These are phyloP conservation scores for Parasteatoda lunata DNA, from an alignment of 2,888 invertebrate species.

Conservation along the genomic window DNA sequence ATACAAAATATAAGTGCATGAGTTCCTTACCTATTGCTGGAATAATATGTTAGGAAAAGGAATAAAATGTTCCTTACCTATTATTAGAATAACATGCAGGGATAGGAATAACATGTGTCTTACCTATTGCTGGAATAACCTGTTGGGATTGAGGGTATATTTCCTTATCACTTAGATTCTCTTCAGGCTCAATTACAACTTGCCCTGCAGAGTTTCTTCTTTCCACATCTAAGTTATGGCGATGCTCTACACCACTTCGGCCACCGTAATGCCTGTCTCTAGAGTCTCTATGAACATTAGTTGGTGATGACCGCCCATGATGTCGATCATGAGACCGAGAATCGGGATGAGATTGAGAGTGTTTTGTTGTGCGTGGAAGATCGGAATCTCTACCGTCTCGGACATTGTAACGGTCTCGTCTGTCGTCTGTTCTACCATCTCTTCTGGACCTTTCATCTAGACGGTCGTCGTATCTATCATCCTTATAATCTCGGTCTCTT, in stretches of 20 bases:
- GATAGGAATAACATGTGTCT: constrained; percentile 70
- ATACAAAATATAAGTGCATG: too few species aligned
- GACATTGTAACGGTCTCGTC: constrained; percentile 42
- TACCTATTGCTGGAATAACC: constrained; percentile 79
- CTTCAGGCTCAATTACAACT: constrained; percentile 84
- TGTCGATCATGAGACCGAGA: constrained; percentile 48
- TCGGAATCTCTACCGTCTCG: constrained; percentile 44
- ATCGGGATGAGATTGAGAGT: constrained; percentile 30
- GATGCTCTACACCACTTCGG: constrained; percentile 12
- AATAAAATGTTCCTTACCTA: too few species aligned
- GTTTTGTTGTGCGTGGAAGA: constrained; percentile 56
- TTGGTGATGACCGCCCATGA: constrained; percentile 53
- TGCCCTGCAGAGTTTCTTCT: constrained; percentile 74
- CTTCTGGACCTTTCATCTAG: constrained; percentile 26
- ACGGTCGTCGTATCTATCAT: constrained; percentile 19
- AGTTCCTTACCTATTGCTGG: too few species aligned
- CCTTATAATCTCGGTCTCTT: constrained; percentile 26
- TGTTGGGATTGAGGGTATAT: constrained; percentile 79
- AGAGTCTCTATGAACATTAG: constrained; percentile 39
- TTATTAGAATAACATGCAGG: too few species aligned
- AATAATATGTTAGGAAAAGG: too few species aligned
- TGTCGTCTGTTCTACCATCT: constrained; percentile 42
- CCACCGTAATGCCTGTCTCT: constrained; percentile 51
- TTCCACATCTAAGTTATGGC: constrained; percentile 54
- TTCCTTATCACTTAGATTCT: constrained; percentile 90